These are phyloP conservation scores for Cydia splendana DNA, from an alignment of 1,140 invertebrate genomes.

Conservation along the genomic window DNA sequence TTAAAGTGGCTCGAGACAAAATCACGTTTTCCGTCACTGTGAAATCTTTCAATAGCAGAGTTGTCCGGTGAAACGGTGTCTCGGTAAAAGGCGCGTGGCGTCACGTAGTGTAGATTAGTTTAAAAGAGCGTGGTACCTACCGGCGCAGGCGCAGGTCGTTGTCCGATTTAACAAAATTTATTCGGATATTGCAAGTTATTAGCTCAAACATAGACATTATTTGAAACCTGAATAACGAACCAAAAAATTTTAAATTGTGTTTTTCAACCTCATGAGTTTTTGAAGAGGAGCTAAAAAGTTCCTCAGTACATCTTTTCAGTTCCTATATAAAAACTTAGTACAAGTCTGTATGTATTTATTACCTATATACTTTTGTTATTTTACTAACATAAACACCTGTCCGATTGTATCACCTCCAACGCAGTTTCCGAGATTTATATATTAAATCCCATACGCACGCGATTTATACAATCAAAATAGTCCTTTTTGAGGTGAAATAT, in stretches of 20 bases:
- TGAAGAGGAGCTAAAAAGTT: too few species aligned
- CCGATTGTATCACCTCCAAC: conserved; percentile 16
- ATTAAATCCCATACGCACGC: conserved; percentile 36
- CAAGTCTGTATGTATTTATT: too few species aligned
- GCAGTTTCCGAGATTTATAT: conserved; percentile 26
- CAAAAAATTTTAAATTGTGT: too few species aligned
- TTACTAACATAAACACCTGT: background rate
- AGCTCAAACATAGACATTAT: conserved; percentile 45
- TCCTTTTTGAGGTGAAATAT: conserved; percentile 43
- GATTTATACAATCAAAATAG: conserved; percentile 38
- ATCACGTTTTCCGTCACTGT: conserved; percentile 58
- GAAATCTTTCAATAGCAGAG: conserved; percentile 54
- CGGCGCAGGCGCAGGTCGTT: conserved; percentile 47
- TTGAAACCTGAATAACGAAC: conserved; percentile 13
- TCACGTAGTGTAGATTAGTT: conserved; percentile 57
- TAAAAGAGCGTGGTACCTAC: conserved; percentile 53
- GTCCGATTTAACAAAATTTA: conserved; percentile 55
- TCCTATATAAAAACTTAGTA: too few species aligned
- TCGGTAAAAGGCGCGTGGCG: conserved; percentile 52
- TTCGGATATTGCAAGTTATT: conserved; percentile 56
- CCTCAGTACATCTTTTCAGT: too few species aligned
- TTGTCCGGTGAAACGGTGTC: conserved; percentile 52
- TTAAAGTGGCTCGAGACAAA: conserved; percentile 52
- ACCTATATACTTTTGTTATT: background rate
- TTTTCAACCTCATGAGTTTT: too few species aligned